These are phyloP conservation scores for Tyria jacobaeae DNA, from an alignment of 2,888 invertebrate species.

Conservation along the genomic window DNA sequence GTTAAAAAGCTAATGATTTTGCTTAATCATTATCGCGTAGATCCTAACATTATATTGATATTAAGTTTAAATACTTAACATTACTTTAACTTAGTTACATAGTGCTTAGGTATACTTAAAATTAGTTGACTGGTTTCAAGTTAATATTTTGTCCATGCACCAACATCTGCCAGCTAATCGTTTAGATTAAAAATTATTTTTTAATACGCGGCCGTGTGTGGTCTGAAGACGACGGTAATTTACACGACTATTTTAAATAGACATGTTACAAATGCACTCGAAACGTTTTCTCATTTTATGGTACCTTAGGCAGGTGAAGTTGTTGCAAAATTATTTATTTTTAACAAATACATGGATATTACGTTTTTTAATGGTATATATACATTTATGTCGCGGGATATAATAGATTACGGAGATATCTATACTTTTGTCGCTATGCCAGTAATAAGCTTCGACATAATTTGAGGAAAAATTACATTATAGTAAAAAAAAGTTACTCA, in stretches of 20 bases:
- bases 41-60: background rate
- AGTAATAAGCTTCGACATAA: background rate
- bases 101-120: slow-evolving; percentile 25
- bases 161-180: slow-evolving; percentile 59
- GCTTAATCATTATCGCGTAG: background rate
- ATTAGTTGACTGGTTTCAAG: slow-evolving; percentile 48
- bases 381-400: too few relatives aligned
- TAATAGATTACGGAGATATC: too few relatives aligned
- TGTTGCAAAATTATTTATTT: slow-evolving; percentile 8
- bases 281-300: slow-evolving; percentile 16
- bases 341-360: background rate
- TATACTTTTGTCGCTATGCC: too few relatives aligned
- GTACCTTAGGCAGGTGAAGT: slow-evolving; percentile 17
- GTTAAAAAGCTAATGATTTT: background rate
- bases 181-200: slow-evolving; percentile 50
- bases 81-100: background rate
- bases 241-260: slow-evolving; percentile 23
- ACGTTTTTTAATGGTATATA: background rate
- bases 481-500: background rate
- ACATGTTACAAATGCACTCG: slow-evolving; percentile 15
- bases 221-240: slow-evolving; percentile 48
- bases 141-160: slow-evolving; percentile 57
- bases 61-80: background rate
- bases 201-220: slow-evolving; percentile 56
- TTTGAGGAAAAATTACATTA: too few relatives aligned